Percentiles rank a stretch among this genome's conserved stretches.
These are phyloP conservation scores for Catharus ustulatus DNA, from an alignment of 2,797 vertebrate species.

Conservation along the genomic window DNA sequence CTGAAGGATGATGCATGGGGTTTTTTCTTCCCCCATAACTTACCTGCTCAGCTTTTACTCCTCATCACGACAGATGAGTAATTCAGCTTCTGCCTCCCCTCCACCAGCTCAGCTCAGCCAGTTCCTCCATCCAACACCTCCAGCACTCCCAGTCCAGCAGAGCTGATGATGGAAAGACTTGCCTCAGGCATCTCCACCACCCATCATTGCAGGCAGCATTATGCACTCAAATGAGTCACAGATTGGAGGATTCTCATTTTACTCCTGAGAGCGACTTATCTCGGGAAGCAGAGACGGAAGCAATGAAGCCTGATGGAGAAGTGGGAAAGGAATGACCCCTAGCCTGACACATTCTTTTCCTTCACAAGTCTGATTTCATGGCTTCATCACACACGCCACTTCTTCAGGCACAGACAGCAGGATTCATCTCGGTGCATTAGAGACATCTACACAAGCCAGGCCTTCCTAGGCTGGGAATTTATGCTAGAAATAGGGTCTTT, in stretches of 20 bases:
- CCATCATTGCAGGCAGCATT: neutral
- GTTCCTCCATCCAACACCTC: neutral
- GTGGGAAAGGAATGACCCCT: neutral
- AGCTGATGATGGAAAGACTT: slow-evolving; percentile 38
- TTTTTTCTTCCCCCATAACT: neutral
- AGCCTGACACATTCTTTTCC: neutral
- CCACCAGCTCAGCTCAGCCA: neutral
- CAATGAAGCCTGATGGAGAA: neutral
- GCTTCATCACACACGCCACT: neutral
- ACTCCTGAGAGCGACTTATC: neutral
- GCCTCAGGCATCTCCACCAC: neutral
- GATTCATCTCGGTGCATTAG: neutral
- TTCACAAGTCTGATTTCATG: neutral
- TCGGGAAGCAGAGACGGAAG: neutral
- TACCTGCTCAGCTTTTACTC: neutral
- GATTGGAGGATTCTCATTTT: neutral
- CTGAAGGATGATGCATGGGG: neutral
- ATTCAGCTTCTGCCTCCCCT: neutral
- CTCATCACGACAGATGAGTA: neutral
- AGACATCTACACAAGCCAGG: neutral
- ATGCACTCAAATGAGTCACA: neutral
- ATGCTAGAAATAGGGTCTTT: neutral
- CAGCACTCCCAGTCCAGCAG: neutral
- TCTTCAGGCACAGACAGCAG: neutral
- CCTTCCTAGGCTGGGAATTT: neutral